Conservation (phyloP, 2,113 vertebrate genomes). For the Charina bottae region DNA sequence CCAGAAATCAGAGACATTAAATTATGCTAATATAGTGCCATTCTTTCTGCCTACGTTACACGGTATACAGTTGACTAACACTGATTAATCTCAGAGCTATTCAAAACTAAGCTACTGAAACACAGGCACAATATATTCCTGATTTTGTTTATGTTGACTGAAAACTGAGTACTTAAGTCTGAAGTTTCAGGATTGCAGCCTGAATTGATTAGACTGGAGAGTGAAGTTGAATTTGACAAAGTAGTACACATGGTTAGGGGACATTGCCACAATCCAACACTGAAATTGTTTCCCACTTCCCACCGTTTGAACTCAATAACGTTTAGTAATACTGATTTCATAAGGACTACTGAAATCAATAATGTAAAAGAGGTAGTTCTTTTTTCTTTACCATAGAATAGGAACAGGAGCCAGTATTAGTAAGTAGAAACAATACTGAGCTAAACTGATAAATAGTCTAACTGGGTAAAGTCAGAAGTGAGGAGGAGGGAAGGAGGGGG, state of each 20-base stretch:
- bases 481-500: background rate
- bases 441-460: background rate
- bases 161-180: constrained; percentile 15
- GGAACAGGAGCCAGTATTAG: background rate
- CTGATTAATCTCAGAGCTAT: background rate
- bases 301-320: background rate
- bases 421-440: background rate
- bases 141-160: constrained; percentile 2
- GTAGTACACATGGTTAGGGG: background rate
- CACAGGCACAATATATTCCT: background rate
- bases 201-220: background rate
- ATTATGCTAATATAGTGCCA: background rate
- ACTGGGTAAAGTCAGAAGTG: background rate
- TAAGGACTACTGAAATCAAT: background rate
- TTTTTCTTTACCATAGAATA: background rate
- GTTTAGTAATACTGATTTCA: background rate
- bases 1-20: background rate
- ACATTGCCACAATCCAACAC: background rate
- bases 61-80: rapidly evolving
- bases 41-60: background rate
- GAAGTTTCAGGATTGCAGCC: background rate
- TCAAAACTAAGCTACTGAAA: constrained; percentile 14
- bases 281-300: background rate
- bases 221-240: background rate
- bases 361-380: background rate